Percentiles rank a stretch among this genome's conserved stretches.
These are phyloP conservation scores for Drosophila lacertosa DNA, from an alignment of 1,140 invertebrate genomes.

Conservation along the genomic window DNA sequence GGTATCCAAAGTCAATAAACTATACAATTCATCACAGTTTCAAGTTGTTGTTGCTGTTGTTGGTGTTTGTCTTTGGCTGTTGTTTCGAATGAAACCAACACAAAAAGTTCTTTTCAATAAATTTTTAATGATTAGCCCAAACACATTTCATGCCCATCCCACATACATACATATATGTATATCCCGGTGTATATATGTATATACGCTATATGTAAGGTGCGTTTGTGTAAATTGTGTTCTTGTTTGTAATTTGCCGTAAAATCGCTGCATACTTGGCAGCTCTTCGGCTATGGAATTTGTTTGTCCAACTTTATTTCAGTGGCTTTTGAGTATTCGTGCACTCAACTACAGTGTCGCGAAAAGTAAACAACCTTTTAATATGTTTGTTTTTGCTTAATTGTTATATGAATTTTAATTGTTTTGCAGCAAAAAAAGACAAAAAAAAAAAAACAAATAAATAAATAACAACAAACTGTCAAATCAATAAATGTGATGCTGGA, in stretches of 20 bases:
- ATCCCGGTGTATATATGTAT: conserved; percentile 4
- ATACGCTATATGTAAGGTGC: not conserved
- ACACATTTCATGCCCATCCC: conserved; percentile 57
- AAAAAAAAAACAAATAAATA: conserved; percentile 24
- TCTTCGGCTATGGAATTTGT: conserved; percentile 9
- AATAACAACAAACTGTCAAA: not conserved
- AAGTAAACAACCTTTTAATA: conserved; percentile 68
- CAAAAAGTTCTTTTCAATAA: conserved; percentile 31
- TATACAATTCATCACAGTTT: conserved; percentile 76
- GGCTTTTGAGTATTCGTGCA: conserved; percentile 1
- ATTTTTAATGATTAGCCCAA: conserved; percentile 13
- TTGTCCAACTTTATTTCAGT: conserved; percentile 17
- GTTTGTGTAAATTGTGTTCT: conserved; percentile 14
- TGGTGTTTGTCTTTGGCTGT: conserved; percentile 54
- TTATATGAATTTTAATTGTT: conserved; percentile 59
- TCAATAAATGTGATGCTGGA: conserved; percentile 46
- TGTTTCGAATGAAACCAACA: conserved; percentile 23
- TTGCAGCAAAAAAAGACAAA: conserved; percentile 22
- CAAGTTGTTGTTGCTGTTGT: conserved; percentile 72
- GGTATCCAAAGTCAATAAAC: conserved; percentile 41
- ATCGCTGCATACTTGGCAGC: conserved; percentile 24
- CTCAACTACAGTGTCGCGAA: conserved; percentile 41
- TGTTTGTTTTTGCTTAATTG: conserved; percentile 46
- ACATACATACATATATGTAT: not conserved
- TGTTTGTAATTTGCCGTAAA: conserved; percentile 7